Percentiles rank a stretch among this genome's conserved stretches.
Conservation (phyloP, 2,888 invertebrate species). For the Dynastes tityus region DNA sequence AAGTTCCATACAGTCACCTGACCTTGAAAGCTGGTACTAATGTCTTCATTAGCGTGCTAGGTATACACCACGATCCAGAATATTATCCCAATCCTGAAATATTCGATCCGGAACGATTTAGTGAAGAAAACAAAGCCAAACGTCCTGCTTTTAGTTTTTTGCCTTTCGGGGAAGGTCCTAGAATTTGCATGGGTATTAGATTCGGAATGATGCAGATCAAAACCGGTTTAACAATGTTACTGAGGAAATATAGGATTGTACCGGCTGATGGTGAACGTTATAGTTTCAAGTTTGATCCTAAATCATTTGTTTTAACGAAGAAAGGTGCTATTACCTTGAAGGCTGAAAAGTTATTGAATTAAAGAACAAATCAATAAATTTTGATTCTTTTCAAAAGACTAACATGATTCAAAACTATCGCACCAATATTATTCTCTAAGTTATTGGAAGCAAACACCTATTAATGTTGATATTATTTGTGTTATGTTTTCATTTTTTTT, state of each 20-base stretch:
- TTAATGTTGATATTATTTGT: no score
- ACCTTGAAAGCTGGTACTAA: constrained; percentile 6
- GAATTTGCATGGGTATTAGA: constrained; percentile 18
- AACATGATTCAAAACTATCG: no score
- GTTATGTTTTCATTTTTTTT: no score
- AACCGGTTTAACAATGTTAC: constrained; percentile 18
- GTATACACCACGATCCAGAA: constrained; percentile 19
- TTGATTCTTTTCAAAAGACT: no score
- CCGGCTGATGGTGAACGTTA: neutral
- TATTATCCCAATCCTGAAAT: constrained; percentile 11
- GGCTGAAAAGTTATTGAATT: neutral
- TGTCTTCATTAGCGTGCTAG: constrained; percentile 16
- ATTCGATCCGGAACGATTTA: constrained; percentile 30
- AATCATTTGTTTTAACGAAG: constrained; percentile 16
- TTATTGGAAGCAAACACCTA: no score
- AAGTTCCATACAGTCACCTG: neutral
- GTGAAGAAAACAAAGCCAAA: constrained; percentile 19
- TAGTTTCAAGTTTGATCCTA: constrained; percentile 3
- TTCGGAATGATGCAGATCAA: constrained; percentile 31
- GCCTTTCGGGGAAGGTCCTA: constrained; percentile 24
- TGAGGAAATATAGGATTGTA: neutral
- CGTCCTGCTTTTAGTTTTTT: neutral
- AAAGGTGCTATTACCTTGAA: constrained; percentile 3
- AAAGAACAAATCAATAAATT: no score
- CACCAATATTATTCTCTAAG: no score